Evolutionary conservation across 1,140 invertebrate species (phyloP), one percentile per base, ranked within the genome.

Genomic region (Zaprionus africanus): DNA sequence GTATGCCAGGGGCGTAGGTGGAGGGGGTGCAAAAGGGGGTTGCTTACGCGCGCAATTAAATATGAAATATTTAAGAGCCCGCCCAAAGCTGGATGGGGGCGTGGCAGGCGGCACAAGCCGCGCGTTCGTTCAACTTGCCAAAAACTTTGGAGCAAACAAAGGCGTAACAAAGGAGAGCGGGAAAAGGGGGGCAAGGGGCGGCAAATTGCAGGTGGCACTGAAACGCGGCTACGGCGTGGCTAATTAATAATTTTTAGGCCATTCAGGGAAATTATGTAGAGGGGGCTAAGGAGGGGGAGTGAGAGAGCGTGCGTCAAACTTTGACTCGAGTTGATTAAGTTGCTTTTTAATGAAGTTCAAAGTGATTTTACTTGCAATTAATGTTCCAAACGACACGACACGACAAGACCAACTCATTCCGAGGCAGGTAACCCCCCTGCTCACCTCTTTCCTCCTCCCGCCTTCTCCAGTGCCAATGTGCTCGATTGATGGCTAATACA

Each of bases 161-260:
- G 34, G 26, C 19, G 17, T 22, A 9, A 4, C 36, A 38, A 41
- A 7, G 6, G 22, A 7, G 6, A n/a, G 6, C 1, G n/a, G 12
- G 34, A 1, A 22, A 12, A 6, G 11, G 11, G 38, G 63, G 15
- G 38, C 31, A 11, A 15, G 12, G 13, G 13, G 36, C 4, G 36
- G 36, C 13, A 2, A n/a, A 5, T 17, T 5, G n/a, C 41, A 46
- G 46, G 22, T 13, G 17, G 19, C 22, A 51, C 28, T 43, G 43
- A 11, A 41, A 49, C 15, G 28, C 15, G 51, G 51, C 54, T 43
- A 34, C 71, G 62, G 41, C 36, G 49, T 46, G 58, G 60, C 81
- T 88, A 88, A 90, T 90, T 88, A 88, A 90, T 88, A 90, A 88
- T 88, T 88, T 88, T 88, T 88, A 90, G 78, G 81, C 84, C 78